Evolutionary conservation across 2,113 vertebrate species (phyloP), one percentile per base, ranked within the genome.

Genomic region (Corvus cornix): DNA sequence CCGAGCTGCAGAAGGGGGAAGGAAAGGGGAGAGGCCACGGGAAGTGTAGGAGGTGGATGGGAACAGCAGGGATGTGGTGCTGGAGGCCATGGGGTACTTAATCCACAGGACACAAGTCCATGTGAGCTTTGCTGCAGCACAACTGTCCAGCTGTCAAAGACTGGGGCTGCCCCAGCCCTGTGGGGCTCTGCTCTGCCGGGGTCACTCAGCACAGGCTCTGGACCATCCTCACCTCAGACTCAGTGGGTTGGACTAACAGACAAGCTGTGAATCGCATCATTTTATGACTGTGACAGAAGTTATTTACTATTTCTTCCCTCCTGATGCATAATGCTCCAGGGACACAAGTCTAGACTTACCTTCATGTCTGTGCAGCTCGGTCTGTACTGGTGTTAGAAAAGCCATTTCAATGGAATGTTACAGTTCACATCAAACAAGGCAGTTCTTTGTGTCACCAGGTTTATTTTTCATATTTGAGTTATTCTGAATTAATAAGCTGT

Each of bases 41-140:
- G 23, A 22, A 2, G 2, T 27, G 58, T 2, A 23, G 72, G 63
- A 83, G 19, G 8, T 43, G 49, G 75, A 10, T 68, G 63, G 72
- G 79, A 63, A 7, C 24, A 19, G 9, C 2, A 35, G 35, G 68
- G 70, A 10, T n/a, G 64, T 46, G 33, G 20, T 43, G 35, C 58
- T 87, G 77, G 63, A 77, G 62, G 23, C 46, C 43, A 5, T 3
- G 2, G 58, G 39, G 5, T 52, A 0, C 11, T 31, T 43, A 33
- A 63, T 51, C 30, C 27, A 2, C 4, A 30, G 51, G 31, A 62
- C n/a, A 12, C 0, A 0, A 23, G 31, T 44, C 59, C 37, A 4
- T 1, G 0, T 20, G 22, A 24, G 24, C 16, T 80, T 35, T 86
- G 52, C 53, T 76, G 37, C 64, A 58, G 73, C 68, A 41, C 46